Percentiles rank a stretch among this genome's conserved stretches.
These are phyloP conservation scores for Calidris pugnax DNA, from an alignment of 2,113 vertebrate genomes.

Conservation along the genomic window DNA sequence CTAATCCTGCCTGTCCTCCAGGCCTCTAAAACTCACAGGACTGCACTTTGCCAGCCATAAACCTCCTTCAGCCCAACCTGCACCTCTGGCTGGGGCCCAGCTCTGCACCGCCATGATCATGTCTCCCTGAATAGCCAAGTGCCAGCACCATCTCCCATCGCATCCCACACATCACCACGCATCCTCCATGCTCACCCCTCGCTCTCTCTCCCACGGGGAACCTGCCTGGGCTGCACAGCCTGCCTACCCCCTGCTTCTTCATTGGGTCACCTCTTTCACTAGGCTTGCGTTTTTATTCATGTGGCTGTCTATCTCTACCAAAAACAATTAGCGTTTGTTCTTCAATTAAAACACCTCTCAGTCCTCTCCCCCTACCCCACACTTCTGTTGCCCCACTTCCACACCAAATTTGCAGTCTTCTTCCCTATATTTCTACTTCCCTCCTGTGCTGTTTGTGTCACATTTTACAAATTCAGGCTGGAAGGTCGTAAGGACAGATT, in stretches of 20 bases:
- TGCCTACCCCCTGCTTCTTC: neutral
- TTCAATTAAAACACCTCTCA: neutral
- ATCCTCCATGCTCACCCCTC: neutral
- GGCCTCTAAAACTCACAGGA: neutral
- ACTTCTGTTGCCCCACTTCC: neutral
- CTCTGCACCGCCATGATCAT: fast-evolving
- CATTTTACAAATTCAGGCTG: neutral
- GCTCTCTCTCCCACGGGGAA: fast-evolving
- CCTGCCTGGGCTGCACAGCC: neutral
- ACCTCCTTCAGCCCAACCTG: neutral
- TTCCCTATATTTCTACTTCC: neutral
- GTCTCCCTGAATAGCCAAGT: neutral
- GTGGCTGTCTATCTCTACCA: neutral
- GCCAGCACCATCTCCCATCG: fast-evolving
- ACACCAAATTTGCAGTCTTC: neutral
- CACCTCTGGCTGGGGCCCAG: neutral
- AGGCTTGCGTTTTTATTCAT: neutral
- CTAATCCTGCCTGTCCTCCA: neutral
- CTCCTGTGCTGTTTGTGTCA: neutral
- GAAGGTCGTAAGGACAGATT: neutral
- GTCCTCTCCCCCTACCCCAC: neutral
- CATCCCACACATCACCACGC: fast-evolving
- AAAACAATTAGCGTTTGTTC: neutral
- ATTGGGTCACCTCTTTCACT: neutral
- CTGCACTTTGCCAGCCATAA: fast-evolving